Evolutionary conservation across 1,140 invertebrate species (phyloP).

Genomic region (Hycleus cichorii): DNA sequence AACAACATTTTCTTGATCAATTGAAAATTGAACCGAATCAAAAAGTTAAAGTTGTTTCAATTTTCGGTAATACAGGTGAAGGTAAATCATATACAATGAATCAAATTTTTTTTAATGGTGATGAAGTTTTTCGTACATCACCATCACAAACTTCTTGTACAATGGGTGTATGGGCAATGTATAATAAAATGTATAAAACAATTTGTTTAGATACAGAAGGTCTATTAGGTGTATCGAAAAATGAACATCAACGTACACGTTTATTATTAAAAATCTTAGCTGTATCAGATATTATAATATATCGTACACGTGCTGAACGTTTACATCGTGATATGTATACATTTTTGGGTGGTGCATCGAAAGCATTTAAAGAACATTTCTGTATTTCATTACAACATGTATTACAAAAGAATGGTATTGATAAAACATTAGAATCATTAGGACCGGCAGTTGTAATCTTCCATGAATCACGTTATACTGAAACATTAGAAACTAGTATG

Average conservation of each 20-base stretch:
- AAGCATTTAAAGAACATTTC: conserved; percentile 70
- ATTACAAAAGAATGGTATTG: conserved; percentile 18
- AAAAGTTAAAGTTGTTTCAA: conserved; percentile 75
- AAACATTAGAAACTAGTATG: conserved; percentile 44
- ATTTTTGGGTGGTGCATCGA: conserved; percentile 71
- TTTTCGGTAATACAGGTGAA: conserved; percentile 83
- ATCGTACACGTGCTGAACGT: conserved; percentile 68
- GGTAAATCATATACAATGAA: conserved; percentile 80
- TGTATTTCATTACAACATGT: conserved; percentile 43
- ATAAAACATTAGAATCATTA: conserved; percentile 42
- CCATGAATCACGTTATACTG: conserved; percentile 75
- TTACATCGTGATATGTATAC: conserved; percentile 72
- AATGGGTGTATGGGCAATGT: conserved; percentile 73
- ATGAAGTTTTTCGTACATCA: conserved; percentile 69
- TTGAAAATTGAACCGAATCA: conserved; percentile 24
- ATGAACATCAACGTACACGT: conserved; percentile 63
- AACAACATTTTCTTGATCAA: conserved; percentile 21
- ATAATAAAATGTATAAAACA: conserved; percentile 55
- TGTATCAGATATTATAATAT: conserved; percentile 76
- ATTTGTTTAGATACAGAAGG: conserved; percentile 80
- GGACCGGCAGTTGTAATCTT: conserved; percentile 73
- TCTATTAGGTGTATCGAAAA: conserved; percentile 50
- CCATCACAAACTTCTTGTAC: conserved; percentile 67
- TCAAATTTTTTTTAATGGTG: conserved; percentile 68
- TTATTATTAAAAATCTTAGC: conserved; percentile 73